Conservation (phyloP, 2,113 vertebrate genomes). For the Myotis lucifugus region DNA sequence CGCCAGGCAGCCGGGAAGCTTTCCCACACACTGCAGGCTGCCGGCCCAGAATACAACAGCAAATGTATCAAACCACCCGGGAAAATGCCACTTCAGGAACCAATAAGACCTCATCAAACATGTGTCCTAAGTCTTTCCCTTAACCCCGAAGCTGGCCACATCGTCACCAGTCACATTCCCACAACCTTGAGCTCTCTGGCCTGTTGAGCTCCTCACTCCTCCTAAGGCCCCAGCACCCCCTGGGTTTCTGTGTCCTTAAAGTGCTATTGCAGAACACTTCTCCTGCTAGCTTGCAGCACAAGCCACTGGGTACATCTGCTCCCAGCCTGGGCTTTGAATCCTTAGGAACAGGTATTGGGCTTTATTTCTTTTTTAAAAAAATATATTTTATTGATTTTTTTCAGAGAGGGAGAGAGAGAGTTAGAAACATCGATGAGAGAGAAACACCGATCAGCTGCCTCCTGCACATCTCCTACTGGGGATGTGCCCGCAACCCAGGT, state of each 20-base stretch:
- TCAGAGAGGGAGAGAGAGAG: too few species aligned
- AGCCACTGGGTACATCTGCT: not conserved
- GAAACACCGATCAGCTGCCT: too few species aligned
- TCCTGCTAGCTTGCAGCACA: too few species aligned
- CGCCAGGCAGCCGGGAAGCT: rapidly evolving
- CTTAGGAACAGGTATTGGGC: not conserved
- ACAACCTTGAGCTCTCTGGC: not conserved
- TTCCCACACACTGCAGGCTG: not conserved
- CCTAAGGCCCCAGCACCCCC: not conserved
- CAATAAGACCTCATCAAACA: not conserved
- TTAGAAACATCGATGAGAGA: too few species aligned
- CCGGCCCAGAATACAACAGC: not conserved
- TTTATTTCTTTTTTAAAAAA: not conserved
- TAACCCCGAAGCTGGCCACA: not conserved
- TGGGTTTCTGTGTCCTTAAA: not conserved
- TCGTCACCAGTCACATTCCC: not conserved
- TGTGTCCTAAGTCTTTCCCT: not conserved
- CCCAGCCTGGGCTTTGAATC: not conserved
- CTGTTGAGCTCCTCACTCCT: not conserved
- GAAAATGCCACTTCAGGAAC: not conserved
- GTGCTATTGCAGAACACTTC: not conserved
- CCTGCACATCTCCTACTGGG: too few species aligned
- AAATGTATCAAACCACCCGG: not conserved
- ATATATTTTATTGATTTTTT: too few species aligned
- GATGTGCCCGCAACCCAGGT: too few species aligned